Evolutionary conservation across 2,113 vertebrate species (phyloP).

Genomic region (Falco punctatus): DNA sequence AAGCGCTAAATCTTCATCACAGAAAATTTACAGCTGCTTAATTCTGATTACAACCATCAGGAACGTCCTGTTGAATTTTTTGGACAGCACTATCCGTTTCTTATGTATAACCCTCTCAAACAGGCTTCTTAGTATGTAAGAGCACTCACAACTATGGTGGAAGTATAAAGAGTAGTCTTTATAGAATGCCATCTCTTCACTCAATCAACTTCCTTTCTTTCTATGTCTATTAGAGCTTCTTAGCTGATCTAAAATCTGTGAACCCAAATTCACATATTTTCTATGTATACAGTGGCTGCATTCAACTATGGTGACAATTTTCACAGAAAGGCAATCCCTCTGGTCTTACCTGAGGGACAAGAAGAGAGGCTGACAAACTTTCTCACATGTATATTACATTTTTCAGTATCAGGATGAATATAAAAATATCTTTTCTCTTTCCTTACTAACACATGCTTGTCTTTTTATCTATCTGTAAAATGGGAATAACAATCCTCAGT

Average conservation of each 20-base stretch:
- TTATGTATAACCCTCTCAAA: background rate
- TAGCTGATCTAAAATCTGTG: background rate
- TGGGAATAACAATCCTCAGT: background rate
- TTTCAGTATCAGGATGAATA: background rate
- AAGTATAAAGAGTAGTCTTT: background rate
- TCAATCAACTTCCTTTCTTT: background rate
- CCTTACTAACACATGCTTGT: background rate
- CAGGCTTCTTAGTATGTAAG: background rate
- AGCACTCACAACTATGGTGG: background rate
- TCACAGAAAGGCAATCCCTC: background rate
- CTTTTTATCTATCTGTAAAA: background rate
- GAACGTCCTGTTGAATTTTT: background rate
- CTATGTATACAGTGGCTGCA: background rate
- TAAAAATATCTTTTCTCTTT: background rate
- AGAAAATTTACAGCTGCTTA: slow-evolving; percentile 3
- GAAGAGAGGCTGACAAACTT: background rate
- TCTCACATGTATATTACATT: background rate
- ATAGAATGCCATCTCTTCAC: background rate
- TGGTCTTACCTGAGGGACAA: background rate
- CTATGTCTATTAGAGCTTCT: background rate
- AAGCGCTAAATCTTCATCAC: background rate
- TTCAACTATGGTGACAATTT: background rate
- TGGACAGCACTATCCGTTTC: background rate
- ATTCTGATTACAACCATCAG: slow-evolving; percentile 2
- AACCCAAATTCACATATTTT: background rate